Conservation (phyloP, 2,113 vertebrate genomes). For the cattle (Bos taurus) region ARS-UCD2.0 NW_020192292.1:3653501-3654000, state of each 20-base stretch:
- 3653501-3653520: background rate
- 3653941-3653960: background rate
- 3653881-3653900: background rate
- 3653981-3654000: background rate
- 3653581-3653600: background rate
- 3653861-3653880: background rate
- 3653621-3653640: background rate
- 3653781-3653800: background rate
- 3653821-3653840: background rate
- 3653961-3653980: background rate
- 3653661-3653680: background rate
- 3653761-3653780: background rate
- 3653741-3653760: background rate
- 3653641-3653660: background rate
- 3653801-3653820: background rate
- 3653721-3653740: constrained; percentile 5
- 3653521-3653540: background rate
- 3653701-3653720: background rate
- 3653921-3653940: background rate
- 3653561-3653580: background rate
- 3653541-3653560: background rate
- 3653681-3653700: background rate
- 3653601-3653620: background rate
- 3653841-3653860: background rate
- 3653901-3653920: background rate